Evolutionary conservation across 2,888 invertebrate genomes (phyloP).

Genomic region (Eurois occulta): DNA sequence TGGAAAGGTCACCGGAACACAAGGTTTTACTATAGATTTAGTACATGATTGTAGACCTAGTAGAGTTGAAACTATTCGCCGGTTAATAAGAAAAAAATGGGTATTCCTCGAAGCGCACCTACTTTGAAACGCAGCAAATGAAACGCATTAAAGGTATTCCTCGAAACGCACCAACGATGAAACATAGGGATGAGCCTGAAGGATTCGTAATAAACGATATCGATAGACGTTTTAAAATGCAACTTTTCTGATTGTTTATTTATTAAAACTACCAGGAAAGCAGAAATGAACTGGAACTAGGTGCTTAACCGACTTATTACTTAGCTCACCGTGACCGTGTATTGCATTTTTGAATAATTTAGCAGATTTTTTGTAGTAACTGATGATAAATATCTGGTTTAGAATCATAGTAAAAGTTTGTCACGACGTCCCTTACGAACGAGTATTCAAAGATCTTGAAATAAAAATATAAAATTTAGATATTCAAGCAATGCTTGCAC

Average conservation of each 20-base stretch:
- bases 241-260: too few relatives aligned
- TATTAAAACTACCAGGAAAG: too few relatives aligned
- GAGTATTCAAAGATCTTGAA: not conserved
- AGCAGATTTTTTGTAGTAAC: not conserved
- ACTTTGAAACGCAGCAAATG: too few relatives aligned
- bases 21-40: not conserved
- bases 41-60: not conserved
- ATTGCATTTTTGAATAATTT: not conserved
- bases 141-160: too few relatives aligned
- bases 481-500: not conserved
- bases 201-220: too few relatives aligned
- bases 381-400: not conserved
- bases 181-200: too few relatives aligned
- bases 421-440: not conserved
- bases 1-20: not conserved
- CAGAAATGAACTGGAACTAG: too few relatives aligned
- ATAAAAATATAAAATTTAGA: constrained; percentile 5
- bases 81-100: not conserved
- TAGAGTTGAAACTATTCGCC: not conserved
- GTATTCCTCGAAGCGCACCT: too few relatives aligned
- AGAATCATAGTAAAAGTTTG: not conserved
- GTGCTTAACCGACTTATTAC: too few relatives aligned
- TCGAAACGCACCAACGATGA: too few relatives aligned
- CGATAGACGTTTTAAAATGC: too few relatives aligned
- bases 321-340: too few relatives aligned